phyloP scores from a whole-genome alignment of 2,888 invertebrate genomes.

The Limenitis camilla region DNA sequence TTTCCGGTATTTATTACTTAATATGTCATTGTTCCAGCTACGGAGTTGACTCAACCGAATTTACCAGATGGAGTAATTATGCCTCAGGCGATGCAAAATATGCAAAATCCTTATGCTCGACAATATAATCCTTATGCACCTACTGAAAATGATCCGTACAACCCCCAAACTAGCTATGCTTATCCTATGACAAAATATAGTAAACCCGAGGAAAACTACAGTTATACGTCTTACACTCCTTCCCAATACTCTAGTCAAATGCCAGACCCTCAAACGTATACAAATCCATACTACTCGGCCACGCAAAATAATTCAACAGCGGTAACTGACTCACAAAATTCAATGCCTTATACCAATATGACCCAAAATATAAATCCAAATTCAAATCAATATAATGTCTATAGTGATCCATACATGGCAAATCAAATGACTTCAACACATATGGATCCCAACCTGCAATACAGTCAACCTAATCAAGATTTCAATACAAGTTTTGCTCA shows the following conservation, averaged over 20 bases:
- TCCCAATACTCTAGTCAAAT: constrained; percentile 46
- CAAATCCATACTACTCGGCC: constrained; percentile 54
- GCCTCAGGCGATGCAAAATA: constrained; percentile 37
- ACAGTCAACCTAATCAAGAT: constrained; percentile 36
- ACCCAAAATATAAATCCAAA: constrained; percentile 27
- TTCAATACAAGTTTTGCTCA: constrained; percentile 51
- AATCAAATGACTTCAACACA: constrained; percentile 32
- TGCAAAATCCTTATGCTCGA: constrained; percentile 44
- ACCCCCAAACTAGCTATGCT: constrained; percentile 38
- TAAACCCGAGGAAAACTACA: constrained; percentile 48
- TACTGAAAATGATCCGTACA: constrained; percentile 40
- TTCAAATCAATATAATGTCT: constrained; percentile 28
- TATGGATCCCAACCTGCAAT: constrained; percentile 36
- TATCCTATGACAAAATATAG: constrained; percentile 42
- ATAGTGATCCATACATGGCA: constrained; percentile 33
- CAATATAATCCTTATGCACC: constrained; percentile 47
- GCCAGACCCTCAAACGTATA: constrained; percentile 47
- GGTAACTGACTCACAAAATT: constrained; percentile 49
- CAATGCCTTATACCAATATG: constrained; percentile 31
- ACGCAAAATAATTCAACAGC: constrained; percentile 43
- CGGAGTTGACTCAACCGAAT: constrained; percentile 50
- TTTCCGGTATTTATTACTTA: background rate
- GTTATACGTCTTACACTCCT: constrained; percentile 53
- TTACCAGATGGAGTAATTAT: constrained; percentile 57
- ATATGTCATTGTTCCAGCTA: constrained; percentile 44